Evolutionary conservation across 2,113 vertebrate genomes (phyloP).

Genomic region (Brachirus orientalis): DNA sequence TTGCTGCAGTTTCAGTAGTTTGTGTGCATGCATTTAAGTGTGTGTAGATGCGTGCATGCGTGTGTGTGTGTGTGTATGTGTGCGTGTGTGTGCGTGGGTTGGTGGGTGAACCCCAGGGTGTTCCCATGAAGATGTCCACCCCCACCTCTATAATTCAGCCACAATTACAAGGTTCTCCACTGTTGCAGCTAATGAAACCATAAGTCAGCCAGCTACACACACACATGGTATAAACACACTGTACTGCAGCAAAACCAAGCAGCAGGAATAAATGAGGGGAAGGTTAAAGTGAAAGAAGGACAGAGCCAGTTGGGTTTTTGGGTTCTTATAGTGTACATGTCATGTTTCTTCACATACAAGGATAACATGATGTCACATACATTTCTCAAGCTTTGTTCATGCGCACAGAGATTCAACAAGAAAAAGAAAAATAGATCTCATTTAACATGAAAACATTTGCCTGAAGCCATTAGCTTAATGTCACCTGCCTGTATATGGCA

Average conservation of each 20-base stretch:
- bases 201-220: conserved; percentile 63
- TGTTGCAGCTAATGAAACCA: conserved; percentile 77
- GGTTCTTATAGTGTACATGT: too few species aligned
- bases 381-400: too few species aligned
- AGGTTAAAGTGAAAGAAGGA: conserved; percentile 27
- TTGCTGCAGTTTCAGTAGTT: conserved; percentile 1
- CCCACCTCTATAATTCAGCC: conserved; percentile 75
- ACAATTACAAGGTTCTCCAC: conserved; percentile 76
- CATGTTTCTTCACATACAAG: background rate
- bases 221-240: conserved; percentile 46
- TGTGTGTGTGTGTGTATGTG: conserved; percentile 6
- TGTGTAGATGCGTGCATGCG: conserved; percentile 10
- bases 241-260: conserved; percentile 68
- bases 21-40: conserved; percentile 1
- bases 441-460: too few species aligned
- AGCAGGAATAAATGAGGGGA: conserved; percentile 36
- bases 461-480: background rate
- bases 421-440: too few species aligned
- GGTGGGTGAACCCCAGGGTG: conserved; percentile 51
- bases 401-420: too few species aligned
- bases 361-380: too few species aligned
- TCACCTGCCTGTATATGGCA: background rate
- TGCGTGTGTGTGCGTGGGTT: conserved; percentile 17
- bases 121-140: conserved; percentile 71
- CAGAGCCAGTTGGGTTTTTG: background rate